Evolutionary conservation across 2,113 vertebrate species (phyloP), one percentile per base, ranked within the genome.

Genomic region (Pelvicachromis taeniatus): DNA sequence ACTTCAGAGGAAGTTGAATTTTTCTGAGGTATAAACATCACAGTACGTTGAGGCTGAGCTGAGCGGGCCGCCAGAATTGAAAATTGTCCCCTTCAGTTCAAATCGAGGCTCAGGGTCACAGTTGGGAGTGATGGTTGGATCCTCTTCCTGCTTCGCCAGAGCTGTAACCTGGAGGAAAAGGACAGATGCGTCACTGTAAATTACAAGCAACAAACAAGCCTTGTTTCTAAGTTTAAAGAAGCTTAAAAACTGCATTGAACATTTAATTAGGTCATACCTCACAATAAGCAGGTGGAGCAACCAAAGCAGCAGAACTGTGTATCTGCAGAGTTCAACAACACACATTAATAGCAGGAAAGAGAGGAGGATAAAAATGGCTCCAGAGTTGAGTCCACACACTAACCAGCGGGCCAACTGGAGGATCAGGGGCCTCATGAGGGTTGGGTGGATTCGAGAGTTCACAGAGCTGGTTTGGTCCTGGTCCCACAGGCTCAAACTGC

Each of bases 21-120:
- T 91, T 26, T 89, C 82, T 42, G 94, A 94, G 61, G 8, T 87
- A 77, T 92, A 93, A 54, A 91, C 85, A 9, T 82, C 13, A 70
- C 2, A 10, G 35, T 3, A 2, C 1, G 4, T 1, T 19, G 85
- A 54, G 3, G 84, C 78, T 9, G 90, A 75, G 23, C 17, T 58
- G 59, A 92, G 90, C 2, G 80, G 87, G 1, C 23, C 11, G 4
- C 45, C 56, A 13, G 83, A 87, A n/a, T 45, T 11, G 6, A 92
- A 55, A 59, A 12, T 40, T 8, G 63, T 1, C 3, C 86, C 86
- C 61, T 89, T 87, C 33, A 90, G 2, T 68, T 91, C 80, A 68
- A 91, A 94, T 45, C 2, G 65, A 1, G 42, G 81, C 12, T 26
- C 89, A 4, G 58, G 0, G 42, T 88, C 26, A 2, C 48, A 84